Evolutionary conservation across 2,113 vertebrate species (phyloP).

Genomic region (Leptodactylus fuscus): DNA sequence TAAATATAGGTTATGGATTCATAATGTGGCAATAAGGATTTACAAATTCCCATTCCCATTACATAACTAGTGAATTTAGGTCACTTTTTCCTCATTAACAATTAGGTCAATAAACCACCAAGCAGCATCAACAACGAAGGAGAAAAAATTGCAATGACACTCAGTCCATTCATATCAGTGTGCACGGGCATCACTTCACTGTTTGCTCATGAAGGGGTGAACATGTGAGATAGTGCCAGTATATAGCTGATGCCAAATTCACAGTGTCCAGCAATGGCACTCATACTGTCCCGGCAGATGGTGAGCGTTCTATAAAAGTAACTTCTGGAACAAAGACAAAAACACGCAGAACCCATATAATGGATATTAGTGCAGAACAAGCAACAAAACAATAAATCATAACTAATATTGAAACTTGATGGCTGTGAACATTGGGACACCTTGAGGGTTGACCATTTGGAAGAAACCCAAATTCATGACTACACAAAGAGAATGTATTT

Average conservation of each 20-base stretch:
- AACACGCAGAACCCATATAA: neutral
- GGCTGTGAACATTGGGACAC: neutral
- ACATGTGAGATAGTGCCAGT: neutral
- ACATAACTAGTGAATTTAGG: neutral
- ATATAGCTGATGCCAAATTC: neutral
- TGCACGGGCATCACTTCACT: neutral
- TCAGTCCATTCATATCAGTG: neutral
- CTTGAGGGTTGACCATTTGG: neutral
- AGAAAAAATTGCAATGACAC: conserved; percentile 6
- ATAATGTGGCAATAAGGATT: neutral
- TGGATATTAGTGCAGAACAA: neutral
- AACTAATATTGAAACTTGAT: neutral
- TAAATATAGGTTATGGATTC: neutral
- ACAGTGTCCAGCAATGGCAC: neutral
- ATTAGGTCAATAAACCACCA: neutral
- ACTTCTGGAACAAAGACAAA: conserved; percentile 9
- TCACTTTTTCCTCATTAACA: neutral
- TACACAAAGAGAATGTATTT: neutral
- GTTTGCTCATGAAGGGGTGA: neutral
- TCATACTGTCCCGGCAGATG: conserved; percentile 11
- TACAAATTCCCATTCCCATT: neutral
- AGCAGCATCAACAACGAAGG: neutral
- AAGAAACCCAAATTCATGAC: neutral
- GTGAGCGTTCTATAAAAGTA: neutral
- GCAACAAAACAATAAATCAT: neutral